phyloP scores from a whole-genome alignment of 2,797 vertebrate species.

The Malacoctenus gilli region DNA sequence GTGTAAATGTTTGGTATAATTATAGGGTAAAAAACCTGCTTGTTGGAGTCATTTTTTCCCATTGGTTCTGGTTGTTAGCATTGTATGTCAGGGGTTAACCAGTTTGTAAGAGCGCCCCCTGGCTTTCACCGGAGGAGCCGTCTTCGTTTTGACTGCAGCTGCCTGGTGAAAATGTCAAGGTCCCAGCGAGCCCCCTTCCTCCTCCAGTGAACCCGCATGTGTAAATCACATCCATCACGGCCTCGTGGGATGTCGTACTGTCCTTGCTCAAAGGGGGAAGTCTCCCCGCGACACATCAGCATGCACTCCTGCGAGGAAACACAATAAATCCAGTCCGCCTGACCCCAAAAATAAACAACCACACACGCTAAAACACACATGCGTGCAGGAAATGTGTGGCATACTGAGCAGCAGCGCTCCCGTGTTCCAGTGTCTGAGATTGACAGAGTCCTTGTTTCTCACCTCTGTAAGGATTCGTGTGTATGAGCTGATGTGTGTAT shows the following conservation, averaged over 20 bases:
- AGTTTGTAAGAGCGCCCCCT: constrained; percentile 14
- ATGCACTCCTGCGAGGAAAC: constrained; percentile 38
- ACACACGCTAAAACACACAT: constrained; percentile 28
- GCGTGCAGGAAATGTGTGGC: constrained; percentile 27
- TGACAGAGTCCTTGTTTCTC: constrained; percentile 28
- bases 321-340: constrained; percentile 36
- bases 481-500: constrained; percentile 8
- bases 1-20: too few species aligned
- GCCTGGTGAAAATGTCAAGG: constrained; percentile 47
- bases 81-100: neutral
- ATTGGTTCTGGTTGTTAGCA: too few species aligned
- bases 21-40: too few species aligned
- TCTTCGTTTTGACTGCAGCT: constrained; percentile 13
- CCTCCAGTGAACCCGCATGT: constrained; percentile 53
- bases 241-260: constrained; percentile 46
- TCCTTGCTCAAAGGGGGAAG: constrained; percentile 59
- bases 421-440: constrained; percentile 10
- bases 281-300: constrained; percentile 51
- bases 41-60: too few species aligned
- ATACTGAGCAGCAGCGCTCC: constrained; percentile 18
- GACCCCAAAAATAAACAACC: neutral
- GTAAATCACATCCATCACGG: constrained; percentile 60
- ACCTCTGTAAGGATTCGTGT: constrained; percentile 17
- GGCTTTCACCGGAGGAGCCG: neutral
- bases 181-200: constrained; percentile 17